phyloP scores from a whole-genome alignment of 2,797 vertebrate genomes.

The Falco columbarius region DNA sequence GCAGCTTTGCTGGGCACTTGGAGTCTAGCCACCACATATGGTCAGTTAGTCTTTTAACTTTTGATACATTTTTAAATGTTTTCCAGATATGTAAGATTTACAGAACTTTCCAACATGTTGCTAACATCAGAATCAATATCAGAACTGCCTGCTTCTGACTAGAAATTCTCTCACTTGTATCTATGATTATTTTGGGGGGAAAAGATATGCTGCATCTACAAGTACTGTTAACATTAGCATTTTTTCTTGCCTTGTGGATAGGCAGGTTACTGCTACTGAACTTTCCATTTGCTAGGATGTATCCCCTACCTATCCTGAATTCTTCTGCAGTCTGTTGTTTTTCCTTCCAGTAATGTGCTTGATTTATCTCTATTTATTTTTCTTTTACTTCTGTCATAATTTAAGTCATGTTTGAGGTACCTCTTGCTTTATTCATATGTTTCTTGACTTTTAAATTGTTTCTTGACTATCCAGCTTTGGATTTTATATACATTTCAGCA shows the following conservation, averaged over 20 bases:
- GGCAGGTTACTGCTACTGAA: not conserved
- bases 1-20: not conserved
- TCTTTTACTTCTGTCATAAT: not conserved
- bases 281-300: not conserved
- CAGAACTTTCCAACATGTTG: not conserved
- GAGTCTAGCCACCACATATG: not conserved
- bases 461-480: not conserved
- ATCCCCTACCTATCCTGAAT: not conserved
- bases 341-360: not conserved
- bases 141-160: not conserved
- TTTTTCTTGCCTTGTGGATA: not conserved
- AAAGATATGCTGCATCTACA: not conserved
- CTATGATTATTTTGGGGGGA: not conserved
- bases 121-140: not conserved
- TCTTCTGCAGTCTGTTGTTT: slow-evolving; percentile 3
- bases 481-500: not conserved
- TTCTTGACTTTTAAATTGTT: not conserved
- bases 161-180: not conserved
- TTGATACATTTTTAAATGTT: not conserved
- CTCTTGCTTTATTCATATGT: not conserved
- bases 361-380: not conserved
- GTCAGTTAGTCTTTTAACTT: not conserved
- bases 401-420: not conserved
- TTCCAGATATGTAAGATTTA: not conserved
- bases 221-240: not conserved